Percentiles rank a stretch among this genome's conserved stretches.
Evolutionary conservation across 1,140 invertebrate genomes (phyloP).

Genomic region (Drosophila micromelanica): DNA sequence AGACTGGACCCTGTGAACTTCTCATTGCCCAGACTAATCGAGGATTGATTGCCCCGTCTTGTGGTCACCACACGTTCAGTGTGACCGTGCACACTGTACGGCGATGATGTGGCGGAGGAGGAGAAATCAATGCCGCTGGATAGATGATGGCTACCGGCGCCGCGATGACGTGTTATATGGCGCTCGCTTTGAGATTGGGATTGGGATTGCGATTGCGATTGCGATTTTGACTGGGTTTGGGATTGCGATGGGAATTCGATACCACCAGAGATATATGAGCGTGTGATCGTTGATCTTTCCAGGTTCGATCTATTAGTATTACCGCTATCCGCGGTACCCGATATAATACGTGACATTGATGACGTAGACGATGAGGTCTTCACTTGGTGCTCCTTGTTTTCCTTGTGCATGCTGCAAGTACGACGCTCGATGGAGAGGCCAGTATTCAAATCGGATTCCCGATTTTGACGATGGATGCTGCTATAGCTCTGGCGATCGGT

Average conservation of each 20-base stretch:
- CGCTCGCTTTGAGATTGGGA: conserved; percentile 86
- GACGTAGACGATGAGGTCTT: conserved; percentile 57
- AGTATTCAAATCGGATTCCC: conserved; percentile 82
- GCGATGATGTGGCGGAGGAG: conserved; percentile 47
- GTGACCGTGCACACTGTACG: conserved; percentile 66
- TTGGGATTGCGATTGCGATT: conserved; percentile 88
- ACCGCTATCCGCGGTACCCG: conserved; percentile 36
- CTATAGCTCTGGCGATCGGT: conserved; percentile 90
- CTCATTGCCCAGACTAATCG: conserved; percentile 89
- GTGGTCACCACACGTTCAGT: conserved; percentile 85
- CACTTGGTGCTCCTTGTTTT: conserved; percentile 79
- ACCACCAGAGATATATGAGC: conserved; percentile 88
- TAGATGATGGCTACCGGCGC: conserved; percentile 48
- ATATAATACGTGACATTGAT: conserved; percentile 70
- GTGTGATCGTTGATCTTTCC: conserved; percentile 87
- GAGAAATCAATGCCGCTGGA: conserved; percentile 72
- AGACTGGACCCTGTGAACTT: conserved; percentile 86
- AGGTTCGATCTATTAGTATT: conserved; percentile 78
- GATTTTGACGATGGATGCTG: conserved; percentile 88
- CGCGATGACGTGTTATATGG: conserved; percentile 55
- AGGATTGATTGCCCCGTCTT: conserved; percentile 88
- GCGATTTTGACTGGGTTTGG: too few relatives aligned
- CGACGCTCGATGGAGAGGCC: conserved; percentile 86
- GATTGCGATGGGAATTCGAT: conserved; percentile 87
- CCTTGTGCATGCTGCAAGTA: conserved; percentile 89